These are phyloP conservation scores for Matsumurasca onukii DNA, from an alignment of 1,140 invertebrate genomes.

Conservation along the genomic window DNA sequence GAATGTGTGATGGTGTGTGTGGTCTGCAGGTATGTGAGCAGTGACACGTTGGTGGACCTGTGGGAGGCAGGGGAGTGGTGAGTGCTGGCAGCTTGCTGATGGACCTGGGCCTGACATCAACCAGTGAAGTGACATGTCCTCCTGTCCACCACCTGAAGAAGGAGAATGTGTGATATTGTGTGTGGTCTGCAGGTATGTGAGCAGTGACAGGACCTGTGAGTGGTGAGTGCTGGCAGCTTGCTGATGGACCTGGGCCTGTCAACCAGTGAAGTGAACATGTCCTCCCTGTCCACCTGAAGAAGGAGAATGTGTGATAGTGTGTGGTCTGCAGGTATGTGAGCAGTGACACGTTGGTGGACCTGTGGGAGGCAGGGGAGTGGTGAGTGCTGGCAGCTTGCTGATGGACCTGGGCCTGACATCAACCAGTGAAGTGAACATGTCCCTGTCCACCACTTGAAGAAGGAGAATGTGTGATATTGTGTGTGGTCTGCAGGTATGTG, in stretches of 20 bases:
- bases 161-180: too few species aligned
- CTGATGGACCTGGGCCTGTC: conserved; percentile 55
- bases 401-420: conserved; percentile 52
- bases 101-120: conserved; percentile 50
- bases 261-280: conserved; percentile 54
- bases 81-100: conserved; percentile 62
- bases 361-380: too few species aligned
- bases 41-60: conserved; percentile 62
- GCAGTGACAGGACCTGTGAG: conserved; percentile 62
- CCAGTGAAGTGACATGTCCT: too few species aligned
- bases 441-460: too few species aligned
- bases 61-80: too few species aligned
- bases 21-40: conserved; percentile 47
- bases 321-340: conserved; percentile 48
- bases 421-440: too few species aligned
- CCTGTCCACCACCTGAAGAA: too few species aligned
- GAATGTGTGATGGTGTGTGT: too few species aligned
- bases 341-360: conserved; percentile 59
- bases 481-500: conserved; percentile 46
- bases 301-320: too few species aligned
- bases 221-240: conserved; percentile 60
- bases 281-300: too few species aligned
- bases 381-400: conserved; percentile 60
- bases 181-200: conserved; percentile 46
- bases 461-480: too few species aligned